Percentiles rank a stretch among this genome's conserved stretches.
These are phyloP conservation scores for Abscondita cerata DNA, from an alignment of 2,888 invertebrate species.

Conservation along the genomic window DNA sequence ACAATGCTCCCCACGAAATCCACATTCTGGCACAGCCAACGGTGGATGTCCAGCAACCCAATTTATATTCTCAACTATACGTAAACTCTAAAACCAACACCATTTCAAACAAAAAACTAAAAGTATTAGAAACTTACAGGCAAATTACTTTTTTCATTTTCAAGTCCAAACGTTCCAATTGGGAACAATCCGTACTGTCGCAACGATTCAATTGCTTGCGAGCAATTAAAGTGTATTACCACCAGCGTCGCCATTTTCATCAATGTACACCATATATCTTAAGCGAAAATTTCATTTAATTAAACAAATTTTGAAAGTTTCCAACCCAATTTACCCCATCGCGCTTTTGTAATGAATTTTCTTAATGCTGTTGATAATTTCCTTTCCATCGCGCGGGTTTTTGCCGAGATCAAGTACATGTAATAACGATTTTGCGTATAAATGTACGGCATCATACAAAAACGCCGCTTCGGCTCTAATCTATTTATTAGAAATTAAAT, in stretches of 20 bases:
- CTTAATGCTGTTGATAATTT: constrained; percentile 77
- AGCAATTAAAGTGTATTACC: constrained; percentile 91
- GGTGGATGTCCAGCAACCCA: constrained; percentile 83
- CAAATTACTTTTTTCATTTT: constrained; percentile 65
- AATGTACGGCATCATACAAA: constrained; percentile 91
- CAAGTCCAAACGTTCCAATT: constrained; percentile 73
- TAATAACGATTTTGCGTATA: constrained; percentile 85
- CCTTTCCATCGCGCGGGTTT: constrained; percentile 80
- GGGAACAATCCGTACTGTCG: constrained; percentile 76
- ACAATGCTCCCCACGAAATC: constrained; percentile 90
- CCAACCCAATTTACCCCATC: constrained; percentile 72
- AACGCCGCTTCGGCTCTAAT: constrained; percentile 90
- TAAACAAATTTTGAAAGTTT: background rate
- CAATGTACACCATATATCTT: constrained; percentile 93
- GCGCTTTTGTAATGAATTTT: constrained; percentile 82
- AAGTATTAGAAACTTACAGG: constrained; percentile 71
- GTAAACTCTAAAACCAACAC: constrained; percentile 73
- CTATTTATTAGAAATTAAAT: constrained; percentile 57
- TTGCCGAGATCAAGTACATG: constrained; percentile 73
- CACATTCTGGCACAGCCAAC: constrained; percentile 85
- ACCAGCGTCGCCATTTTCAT: constrained; percentile 90
- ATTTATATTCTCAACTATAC: constrained; percentile 72
- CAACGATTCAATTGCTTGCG: constrained; percentile 55
- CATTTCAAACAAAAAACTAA: background rate
- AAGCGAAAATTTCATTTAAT: background rate